Conservation (phyloP, 2,113 vertebrate genomes). For the Turnix velox region DNA sequence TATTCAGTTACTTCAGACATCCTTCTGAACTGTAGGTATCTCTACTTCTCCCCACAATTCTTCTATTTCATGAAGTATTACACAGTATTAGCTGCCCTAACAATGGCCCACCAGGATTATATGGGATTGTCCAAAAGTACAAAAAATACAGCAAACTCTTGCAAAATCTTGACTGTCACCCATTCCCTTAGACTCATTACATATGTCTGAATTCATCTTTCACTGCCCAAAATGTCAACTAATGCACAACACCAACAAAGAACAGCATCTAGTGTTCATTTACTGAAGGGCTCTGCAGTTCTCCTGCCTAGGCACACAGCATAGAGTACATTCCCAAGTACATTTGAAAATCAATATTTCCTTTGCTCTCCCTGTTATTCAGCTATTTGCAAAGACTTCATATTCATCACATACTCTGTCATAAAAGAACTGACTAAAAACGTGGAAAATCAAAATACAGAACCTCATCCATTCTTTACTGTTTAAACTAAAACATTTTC, state of each 20-base stretch:
- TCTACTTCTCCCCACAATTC: not conserved
- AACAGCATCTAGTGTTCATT: not conserved
- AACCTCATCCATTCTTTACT: not conserved
- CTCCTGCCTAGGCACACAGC: not conserved
- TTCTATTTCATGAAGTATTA: not conserved
- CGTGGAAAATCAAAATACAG: not conserved
- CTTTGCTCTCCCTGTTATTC: not conserved
- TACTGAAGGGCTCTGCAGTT: not conserved
- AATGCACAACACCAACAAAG: not conserved
- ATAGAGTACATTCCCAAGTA: not conserved
- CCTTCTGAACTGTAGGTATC: fast-evolving
- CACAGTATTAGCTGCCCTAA: not conserved
- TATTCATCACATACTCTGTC: not conserved
- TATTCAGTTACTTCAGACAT: not conserved
- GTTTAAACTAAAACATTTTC: not conserved
- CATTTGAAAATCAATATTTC: not conserved
- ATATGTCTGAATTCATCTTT: not conserved
- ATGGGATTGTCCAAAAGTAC: not conserved
- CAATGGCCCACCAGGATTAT: not conserved
- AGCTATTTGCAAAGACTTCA: not conserved
- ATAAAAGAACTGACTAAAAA: not conserved
- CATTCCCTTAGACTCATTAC: not conserved
- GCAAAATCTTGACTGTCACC: not conserved
- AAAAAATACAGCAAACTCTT: not conserved
- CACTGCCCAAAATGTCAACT: not conserved